Base-by-base conservation (phyloP, 2,888 invertebrate species). In the Noctuana brunneofusca region DNA sequence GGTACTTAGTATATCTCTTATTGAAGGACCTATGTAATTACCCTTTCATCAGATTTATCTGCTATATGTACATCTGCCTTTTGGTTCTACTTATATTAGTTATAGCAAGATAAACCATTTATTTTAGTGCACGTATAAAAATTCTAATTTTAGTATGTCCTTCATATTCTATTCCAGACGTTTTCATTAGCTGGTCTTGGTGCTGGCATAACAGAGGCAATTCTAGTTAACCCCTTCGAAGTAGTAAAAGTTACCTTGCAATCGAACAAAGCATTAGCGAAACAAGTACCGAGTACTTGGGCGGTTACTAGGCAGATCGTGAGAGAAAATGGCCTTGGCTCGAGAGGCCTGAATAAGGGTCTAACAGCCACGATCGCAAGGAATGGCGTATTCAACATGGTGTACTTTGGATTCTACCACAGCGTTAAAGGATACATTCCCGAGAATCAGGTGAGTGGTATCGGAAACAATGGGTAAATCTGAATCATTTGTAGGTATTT, bases 391-490 rank as follows among this genome's bases (percentile, higher is more conserved):
- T 98, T 98, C 82, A 99, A 98, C 82, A 96, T 96, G 94, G 93
- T 98, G 54, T 99, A 98, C 85, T 98, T 99, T 80, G 97, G 98
- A 35, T 97, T 98, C 81, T 98, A 98, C 83, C 97, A 98, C 87
- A 97, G 97, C 69, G 95, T 97, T 0, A 98, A 97, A 87, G 95
- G 94, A 54, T 89, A 86, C 70, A 77, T 96, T 58, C 95, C 96
- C 11, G 93, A 94, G 74, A 93, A 92, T 76, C 83, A 94, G 83
- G 95, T 94, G 75, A 79, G 43, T 14, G 14, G 27, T 18, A 32
- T 46, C 3, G 16, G 11, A 8, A 12, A 22, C 11, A 20, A 22
- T 3, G 6, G 6, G 1, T 3, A 8, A 16, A 2, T 35, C 35
- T n/a, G n/a, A 35, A 35, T 35, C 35, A n/a, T 35, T 32, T 32